Evolutionary conservation across 2,113 vertebrate genomes (phyloP).

Genomic region (Melanerpes formicivorus): DNA sequence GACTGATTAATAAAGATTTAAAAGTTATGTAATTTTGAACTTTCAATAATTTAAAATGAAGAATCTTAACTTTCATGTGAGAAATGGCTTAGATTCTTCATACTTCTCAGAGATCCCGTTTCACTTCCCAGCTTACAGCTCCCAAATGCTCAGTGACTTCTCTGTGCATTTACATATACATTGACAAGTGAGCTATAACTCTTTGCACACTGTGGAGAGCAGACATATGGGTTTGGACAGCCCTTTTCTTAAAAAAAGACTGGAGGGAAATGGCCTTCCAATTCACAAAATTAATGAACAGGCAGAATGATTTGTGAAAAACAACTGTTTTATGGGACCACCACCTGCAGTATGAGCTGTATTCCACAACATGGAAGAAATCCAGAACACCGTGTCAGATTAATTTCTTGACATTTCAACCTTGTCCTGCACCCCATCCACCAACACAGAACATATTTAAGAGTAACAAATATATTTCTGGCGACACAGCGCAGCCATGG

Average conservation of each 20-base stretch:
- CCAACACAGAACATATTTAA: conserved; percentile 34
- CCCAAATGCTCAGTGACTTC: not conserved
- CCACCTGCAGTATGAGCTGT: conserved; percentile 49
- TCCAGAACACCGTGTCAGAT: conserved; percentile 41
- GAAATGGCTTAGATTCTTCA: not conserved
- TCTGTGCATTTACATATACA: not conserved
- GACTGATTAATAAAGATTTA: not conserved
- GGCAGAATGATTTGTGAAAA: conserved; percentile 64
- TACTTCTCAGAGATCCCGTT: not conserved
- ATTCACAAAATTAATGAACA: conserved; percentile 41
- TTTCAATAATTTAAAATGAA: not conserved
- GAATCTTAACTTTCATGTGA: not conserved
- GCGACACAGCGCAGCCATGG: conserved; percentile 20
- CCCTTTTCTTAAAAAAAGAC: not conserved
- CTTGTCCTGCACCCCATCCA: conserved; percentile 52
- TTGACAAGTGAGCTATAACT: conserved; percentile 1
- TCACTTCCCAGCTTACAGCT: not conserved
- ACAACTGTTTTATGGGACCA: conserved; percentile 54
- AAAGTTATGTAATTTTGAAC: not conserved
- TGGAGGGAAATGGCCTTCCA: not conserved
- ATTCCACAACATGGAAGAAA: conserved; percentile 32
- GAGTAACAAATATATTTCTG: conserved; percentile 58
- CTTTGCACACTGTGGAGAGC: not conserved
- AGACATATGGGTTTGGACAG: not conserved
- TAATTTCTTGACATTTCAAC: conserved; percentile 59